phyloP scores from a whole-genome alignment of 1,140 invertebrate genomes.

The Mizuhopecten yessoensis region DNA sequence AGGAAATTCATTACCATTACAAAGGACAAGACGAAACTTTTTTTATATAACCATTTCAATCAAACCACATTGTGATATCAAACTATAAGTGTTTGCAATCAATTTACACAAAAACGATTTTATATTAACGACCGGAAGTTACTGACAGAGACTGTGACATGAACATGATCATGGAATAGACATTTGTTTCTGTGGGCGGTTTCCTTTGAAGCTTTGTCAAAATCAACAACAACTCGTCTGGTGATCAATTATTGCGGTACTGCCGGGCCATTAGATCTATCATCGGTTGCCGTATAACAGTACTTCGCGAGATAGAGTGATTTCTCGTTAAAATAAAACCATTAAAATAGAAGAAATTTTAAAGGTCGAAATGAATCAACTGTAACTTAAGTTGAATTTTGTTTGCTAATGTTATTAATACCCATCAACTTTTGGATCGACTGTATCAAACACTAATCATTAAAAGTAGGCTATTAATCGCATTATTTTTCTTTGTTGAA shows the following conservation, averaged over 20 bases:
- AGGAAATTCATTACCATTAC: too few relatives aligned
- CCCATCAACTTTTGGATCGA: background rate
- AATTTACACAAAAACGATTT: background rate
- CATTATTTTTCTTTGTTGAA: too few relatives aligned
- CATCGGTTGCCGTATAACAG: background rate
- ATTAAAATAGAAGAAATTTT: background rate
- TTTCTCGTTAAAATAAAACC: background rate
- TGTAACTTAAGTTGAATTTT: background rate
- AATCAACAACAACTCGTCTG: background rate
- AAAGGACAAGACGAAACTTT: too few relatives aligned
- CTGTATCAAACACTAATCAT: background rate
- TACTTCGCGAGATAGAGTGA: background rate
- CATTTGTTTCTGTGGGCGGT: background rate
- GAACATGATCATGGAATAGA: constrained; percentile 10
- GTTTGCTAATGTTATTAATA: constrained; percentile 11
- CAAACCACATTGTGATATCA: background rate
- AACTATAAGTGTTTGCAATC: background rate
- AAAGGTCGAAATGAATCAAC: constrained; percentile 21
- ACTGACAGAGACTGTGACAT: background rate
- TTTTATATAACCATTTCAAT: too few relatives aligned
- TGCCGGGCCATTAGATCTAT: background rate
- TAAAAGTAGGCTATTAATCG: too few relatives aligned
- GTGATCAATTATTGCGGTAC: constrained; percentile 4
- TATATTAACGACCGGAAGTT: background rate
- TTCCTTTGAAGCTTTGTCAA: constrained; percentile 16